A percentile compares a stretch with the other conserved stretches of the same genome.
Evolutionary conservation across 2,797 vertebrate species (phyloP).

Genomic region (Cryptoprocta ferox): DNA sequence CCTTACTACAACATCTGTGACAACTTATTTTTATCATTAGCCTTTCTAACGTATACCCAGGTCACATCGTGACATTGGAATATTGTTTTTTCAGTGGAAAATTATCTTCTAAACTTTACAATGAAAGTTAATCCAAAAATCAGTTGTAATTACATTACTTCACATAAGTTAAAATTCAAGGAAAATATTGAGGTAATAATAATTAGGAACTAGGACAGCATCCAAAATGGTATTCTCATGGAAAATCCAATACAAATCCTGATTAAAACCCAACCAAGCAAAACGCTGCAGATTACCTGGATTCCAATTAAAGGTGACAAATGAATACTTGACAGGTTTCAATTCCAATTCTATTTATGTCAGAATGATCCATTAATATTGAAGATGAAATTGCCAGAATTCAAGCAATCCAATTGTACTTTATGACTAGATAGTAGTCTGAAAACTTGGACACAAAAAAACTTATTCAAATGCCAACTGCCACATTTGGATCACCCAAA

Average conservation of each 20-base stretch:
- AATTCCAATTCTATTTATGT: constrained; percentile 85
- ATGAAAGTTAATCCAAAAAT: constrained; percentile 75
- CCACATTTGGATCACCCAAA: constrained; percentile 69
- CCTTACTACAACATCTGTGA: constrained; percentile 39
- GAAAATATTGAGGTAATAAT: constrained; percentile 84
- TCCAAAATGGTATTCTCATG: constrained; percentile 80
- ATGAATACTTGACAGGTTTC: constrained; percentile 84
- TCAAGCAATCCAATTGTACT: constrained; percentile 73
- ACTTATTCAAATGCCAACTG: constrained; percentile 74
- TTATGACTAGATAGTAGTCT: constrained; percentile 71
- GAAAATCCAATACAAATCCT: constrained; percentile 82
- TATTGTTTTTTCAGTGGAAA: constrained; percentile 45
- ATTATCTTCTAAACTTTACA: constrained; percentile 76
- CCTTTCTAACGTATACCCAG: not conserved
- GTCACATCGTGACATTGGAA: not conserved
- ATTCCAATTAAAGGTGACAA: constrained; percentile 87
- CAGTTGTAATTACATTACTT: constrained; percentile 74
- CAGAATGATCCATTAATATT: constrained; percentile 84
- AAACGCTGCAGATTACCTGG: constrained; percentile 83
- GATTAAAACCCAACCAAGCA: constrained; percentile 85
- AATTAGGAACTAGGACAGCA: constrained; percentile 76
- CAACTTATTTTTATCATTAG: constrained; percentile 53
- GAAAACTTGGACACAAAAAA: constrained; percentile 58
- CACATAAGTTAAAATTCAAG: constrained; percentile 69
- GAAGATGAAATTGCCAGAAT: constrained; percentile 80